These are phyloP conservation scores for Myripristis jacobus DNA, from an alignment of 2,797 vertebrate genomes.

Conservation along the genomic window DNA sequence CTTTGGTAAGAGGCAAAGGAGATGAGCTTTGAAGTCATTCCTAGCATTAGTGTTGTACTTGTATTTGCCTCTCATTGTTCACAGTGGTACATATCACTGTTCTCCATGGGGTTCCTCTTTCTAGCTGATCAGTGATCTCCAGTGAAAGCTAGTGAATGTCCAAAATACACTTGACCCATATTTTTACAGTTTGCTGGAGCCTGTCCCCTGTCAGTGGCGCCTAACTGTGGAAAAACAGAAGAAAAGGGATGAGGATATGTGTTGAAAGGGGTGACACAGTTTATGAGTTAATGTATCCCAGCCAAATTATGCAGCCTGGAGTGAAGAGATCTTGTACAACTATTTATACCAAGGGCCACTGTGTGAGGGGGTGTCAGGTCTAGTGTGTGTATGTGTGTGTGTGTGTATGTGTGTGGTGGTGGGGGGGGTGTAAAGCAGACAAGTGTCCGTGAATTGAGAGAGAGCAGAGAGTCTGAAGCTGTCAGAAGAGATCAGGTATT, in stretches of 20 bases:
- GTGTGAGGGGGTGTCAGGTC: constrained; percentile 39
- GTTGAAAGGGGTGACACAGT: constrained; percentile 9
- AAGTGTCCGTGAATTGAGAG: constrained; percentile 48
- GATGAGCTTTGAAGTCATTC: not conserved
- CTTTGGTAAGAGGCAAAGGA: constrained; percentile 7
- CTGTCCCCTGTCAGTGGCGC: not conserved
- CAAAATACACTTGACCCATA: constrained; percentile 15
- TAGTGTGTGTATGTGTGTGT: constrained; percentile 31
- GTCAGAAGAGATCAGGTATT: constrained; percentile 44
- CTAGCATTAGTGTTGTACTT: not conserved
- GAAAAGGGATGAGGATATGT: not conserved
- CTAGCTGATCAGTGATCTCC: not conserved
- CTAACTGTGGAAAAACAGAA: constrained; percentile 1
- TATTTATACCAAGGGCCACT: constrained; percentile 50
- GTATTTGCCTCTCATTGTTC: not conserved
- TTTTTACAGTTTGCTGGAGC: constrained; percentile 14
- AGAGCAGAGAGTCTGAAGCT: constrained; percentile 60
- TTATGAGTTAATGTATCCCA: constrained; percentile 15
- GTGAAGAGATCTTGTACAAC: constrained; percentile 27
- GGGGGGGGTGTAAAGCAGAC: constrained; percentile 29
- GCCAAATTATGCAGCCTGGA: constrained; percentile 31
- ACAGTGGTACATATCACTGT: not conserved
- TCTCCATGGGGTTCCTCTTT: not conserved
- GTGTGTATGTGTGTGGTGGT: too few species aligned
- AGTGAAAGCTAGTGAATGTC: constrained; percentile 13